A percentile compares a stretch with the other conserved stretches of the same genome.
These are phyloP conservation scores for Epinephelus awoara DNA, from an alignment of 2,797 vertebrate species.

Conservation along the genomic window DNA sequence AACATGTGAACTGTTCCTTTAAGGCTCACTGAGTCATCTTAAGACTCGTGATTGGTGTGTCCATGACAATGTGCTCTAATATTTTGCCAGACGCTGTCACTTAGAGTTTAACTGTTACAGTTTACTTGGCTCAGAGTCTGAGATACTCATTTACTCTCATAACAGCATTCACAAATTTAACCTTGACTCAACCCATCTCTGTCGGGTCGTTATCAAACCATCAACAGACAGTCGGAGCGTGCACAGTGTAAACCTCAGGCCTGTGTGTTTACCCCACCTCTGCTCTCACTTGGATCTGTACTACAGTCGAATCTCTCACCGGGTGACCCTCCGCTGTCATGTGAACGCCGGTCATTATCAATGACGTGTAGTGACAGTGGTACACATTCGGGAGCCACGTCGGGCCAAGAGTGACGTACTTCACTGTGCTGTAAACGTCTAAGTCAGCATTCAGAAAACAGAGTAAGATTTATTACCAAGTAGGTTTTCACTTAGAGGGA, in stretches of 20 bases:
- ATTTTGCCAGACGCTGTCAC: neutral
- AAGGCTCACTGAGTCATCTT: neutral
- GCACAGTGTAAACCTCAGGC: constrained; percentile 20
- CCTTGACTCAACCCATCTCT: neutral
- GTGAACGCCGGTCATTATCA: constrained; percentile 12
- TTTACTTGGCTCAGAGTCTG: constrained; percentile 22
- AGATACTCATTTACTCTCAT: constrained; percentile 5
- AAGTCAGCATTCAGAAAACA: neutral
- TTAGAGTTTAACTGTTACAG: constrained; percentile 35
- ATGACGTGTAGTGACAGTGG: neutral
- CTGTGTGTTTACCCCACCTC: constrained; percentile 30
- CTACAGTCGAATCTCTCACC: constrained; percentile 33
- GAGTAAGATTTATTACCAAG: too few species aligned
- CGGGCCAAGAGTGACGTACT: neutral
- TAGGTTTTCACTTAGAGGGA: too few species aligned
- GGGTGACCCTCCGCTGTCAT: constrained; percentile 26
- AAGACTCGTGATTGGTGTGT: neutral
- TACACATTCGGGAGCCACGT: constrained; percentile 9
- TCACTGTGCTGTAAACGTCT: neutral
- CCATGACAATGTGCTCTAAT: neutral
- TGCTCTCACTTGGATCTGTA: constrained; percentile 59
- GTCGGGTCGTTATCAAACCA: constrained; percentile 23
- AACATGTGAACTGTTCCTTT: too few species aligned
- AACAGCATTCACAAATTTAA: constrained; percentile 23
- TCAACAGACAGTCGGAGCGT: constrained; percentile 6